Conservation (phyloP, 1,140 invertebrate species). For the Vollenhovia emeryi region DNA sequence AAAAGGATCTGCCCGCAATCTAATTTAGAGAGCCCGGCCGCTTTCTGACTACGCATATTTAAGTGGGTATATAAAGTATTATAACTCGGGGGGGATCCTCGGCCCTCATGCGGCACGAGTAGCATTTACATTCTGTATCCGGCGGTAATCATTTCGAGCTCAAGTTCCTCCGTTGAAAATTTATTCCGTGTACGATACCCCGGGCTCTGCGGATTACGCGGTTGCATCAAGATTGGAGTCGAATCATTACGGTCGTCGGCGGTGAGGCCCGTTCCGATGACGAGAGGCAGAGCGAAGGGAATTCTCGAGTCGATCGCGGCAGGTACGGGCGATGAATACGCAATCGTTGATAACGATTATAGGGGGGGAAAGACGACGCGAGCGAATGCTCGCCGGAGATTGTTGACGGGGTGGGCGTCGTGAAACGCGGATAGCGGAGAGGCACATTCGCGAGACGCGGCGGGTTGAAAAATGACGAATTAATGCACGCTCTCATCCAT, state of each 20-base stretch:
- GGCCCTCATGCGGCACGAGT: constrained; percentile 27
- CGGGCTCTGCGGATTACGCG: constrained; percentile 48
- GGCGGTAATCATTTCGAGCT: constrained; percentile 48
- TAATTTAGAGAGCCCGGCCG: constrained; percentile 34
- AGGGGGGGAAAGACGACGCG: neutral
- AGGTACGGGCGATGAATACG: constrained; percentile 70
- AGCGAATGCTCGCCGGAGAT: constrained; percentile 27
- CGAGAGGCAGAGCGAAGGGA: neutral
- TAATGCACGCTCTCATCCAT: constrained; percentile 37
- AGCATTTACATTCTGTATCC: constrained; percentile 60
- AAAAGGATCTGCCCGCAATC: constrained; percentile 33
- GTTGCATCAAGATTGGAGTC: constrained; percentile 65
- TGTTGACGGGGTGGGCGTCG: constrained; percentile 9
- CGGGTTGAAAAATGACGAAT: constrained; percentile 45
- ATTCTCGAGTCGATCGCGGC: constrained; percentile 64
- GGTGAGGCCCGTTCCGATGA: neutral
- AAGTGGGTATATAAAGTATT: constrained; percentile 56
- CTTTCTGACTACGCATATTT: constrained; percentile 51
- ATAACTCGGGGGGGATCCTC: constrained; percentile 31
- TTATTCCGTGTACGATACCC: constrained; percentile 49
- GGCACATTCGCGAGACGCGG: neutral
- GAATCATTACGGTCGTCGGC: constrained; percentile 58
- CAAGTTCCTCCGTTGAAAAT: constrained; percentile 54
- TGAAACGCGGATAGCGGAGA: neutral
- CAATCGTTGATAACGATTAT: constrained; percentile 49